Conservation (phyloP, 1,140 invertebrate species). For the Neodiprion virginianus region DNA sequence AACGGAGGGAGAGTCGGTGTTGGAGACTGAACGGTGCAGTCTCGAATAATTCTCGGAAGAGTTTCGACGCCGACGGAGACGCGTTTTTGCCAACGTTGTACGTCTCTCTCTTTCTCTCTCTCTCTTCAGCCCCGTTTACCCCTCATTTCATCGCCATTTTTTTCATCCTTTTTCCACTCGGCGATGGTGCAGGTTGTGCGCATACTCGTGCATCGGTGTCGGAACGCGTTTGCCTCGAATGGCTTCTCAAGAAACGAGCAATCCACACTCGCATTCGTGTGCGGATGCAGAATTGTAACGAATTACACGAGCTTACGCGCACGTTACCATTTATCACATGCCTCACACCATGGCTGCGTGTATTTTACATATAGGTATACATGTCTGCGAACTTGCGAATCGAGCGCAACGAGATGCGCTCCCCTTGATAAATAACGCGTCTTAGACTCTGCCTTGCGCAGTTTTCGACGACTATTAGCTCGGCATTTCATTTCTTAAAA, state of each 20-base stretch:
- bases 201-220: not conserved
- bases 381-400: no score
- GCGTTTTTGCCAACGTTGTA: constrained; percentile 43
- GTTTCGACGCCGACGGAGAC: constrained; percentile 43
- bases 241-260: not conserved
- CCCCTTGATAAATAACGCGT: not conserved
- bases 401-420: not conserved
- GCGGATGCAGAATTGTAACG: not conserved
- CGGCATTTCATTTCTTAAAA: no score
- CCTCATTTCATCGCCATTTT: constrained; percentile 13
- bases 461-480: no score
- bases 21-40: constrained; percentile 16
- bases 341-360: no score
- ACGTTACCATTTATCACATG: not conserved
- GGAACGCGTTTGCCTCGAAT: not conserved
- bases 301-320: constrained; percentile 1
- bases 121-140: not conserved
- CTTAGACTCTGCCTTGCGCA: no score
- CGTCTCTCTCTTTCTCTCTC: not conserved
- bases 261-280: not conserved
- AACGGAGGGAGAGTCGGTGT: not conserved
- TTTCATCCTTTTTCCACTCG: not conserved
- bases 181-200: not conserved
- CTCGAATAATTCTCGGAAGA: constrained; percentile 38
- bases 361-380: no score